Base-by-base conservation (phyloP, 1,140 invertebrate genomes). In the Trichomalopsis sarcophagae region DNA sequence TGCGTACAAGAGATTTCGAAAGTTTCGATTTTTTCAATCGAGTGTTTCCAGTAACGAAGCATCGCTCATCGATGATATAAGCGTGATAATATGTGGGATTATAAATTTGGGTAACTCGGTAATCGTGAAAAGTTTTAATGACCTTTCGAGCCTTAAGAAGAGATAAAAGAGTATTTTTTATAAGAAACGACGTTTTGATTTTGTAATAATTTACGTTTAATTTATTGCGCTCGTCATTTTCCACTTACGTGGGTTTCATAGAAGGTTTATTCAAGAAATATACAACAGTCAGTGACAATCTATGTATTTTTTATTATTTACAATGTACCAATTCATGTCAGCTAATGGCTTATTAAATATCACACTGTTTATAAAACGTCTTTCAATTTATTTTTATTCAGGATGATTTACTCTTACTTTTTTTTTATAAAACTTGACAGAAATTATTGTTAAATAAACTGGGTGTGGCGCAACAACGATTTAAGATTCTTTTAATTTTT, bases 311-410 rank as follows among this genome's bases (percentile, higher is more conserved):
- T 87, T 84, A 84, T 87, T 86, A 84, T 81, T 86, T 84, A 75
- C 80, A 84, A 82, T 84, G 27, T 78, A 78, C 68, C 66, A 85
- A 86, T 81, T 82, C 76, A 84, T 82, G 50, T 75, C 69, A 75
- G 17, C 44, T 82, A 84, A 44, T 82, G 66, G 86, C 80, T 89
- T 87, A 86, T 88, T 87, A 86, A 82, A 87, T 88, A 88, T 90
- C 88, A 90, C 90, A 90, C 88, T 87, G 75, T 89, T 87, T 90
- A 89, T 87, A 89, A 91, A 90, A 91, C 62, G 82, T 86, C 21
- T 85, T 40, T 81, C 50, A 75, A 81, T 81, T 81, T 75, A 84
- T 75, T 75, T 27, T 73, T 68, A 23, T 33, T 55, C 14, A 68
- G n/a, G 75, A 33, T 73, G 68, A 71, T 47, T 66, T 81, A 50